Evolutionary conservation across 1,140 invertebrate genomes (phyloP).

Genomic region (Eueides isabella): DNA sequence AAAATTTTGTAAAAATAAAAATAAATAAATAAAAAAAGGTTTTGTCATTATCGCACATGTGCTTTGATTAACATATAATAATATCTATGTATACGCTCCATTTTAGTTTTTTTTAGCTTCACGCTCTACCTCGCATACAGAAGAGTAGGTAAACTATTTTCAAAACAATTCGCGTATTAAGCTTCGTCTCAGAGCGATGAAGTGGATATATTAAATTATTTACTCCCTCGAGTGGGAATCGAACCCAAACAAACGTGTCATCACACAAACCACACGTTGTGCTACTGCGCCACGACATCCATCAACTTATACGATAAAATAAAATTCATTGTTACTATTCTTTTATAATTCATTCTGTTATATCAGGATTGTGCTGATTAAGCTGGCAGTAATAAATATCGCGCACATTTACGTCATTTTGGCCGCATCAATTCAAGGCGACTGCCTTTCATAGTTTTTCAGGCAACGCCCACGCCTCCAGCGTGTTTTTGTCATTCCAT

Average conservation of each 20-base stretch:
- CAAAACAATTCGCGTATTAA: no score
- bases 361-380: background rate
- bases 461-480: conserved; percentile 42
- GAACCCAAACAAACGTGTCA: background rate
- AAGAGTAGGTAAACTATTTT: background rate
- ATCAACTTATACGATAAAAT: no score
- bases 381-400: conserved; percentile 45
- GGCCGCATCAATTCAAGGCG: conserved; percentile 54
- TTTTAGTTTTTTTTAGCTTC: background rate
- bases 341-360: background rate
- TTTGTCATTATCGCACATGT: background rate
- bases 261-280: no score
- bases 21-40: no score
- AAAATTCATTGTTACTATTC: background rate
- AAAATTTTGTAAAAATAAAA: no score
- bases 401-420: conserved; percentile 44
- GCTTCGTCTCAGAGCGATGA: no score
- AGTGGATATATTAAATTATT: no score
- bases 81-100: background rate
- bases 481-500: conserved; percentile 62
- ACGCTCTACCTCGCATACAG: background rate
- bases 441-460: conserved; percentile 62
- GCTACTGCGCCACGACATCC: no score
- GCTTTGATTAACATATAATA: background rate
- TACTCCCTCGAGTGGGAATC: background rate